phyloP scores from a whole-genome alignment of 2,113 vertebrate species.

The Cebidichthys violaceus region DNA sequence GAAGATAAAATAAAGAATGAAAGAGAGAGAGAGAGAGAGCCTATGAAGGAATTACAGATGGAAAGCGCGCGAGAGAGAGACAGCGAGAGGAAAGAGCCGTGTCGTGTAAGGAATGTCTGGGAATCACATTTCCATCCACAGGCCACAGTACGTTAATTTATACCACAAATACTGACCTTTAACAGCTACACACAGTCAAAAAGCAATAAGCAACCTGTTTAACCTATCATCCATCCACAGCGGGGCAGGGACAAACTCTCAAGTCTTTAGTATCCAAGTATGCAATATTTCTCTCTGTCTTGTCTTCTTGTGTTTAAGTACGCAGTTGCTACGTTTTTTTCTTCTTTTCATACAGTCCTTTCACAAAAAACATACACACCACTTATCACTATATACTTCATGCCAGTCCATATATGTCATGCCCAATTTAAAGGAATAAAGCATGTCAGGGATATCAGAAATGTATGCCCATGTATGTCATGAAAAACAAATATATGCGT shows the following conservation, averaged over 20 bases:
- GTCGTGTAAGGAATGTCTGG: slow-evolving; percentile 45
- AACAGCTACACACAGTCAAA: slow-evolving; percentile 8
- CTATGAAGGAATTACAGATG: slow-evolving; percentile 14
- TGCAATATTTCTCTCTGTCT: slow-evolving; percentile 6
- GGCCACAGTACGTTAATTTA: slow-evolving; percentile 41
- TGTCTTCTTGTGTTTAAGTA: background rate
- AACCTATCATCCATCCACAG: slow-evolving; percentile 11
- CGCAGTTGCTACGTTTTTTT: background rate
- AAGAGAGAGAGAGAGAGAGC: background rate
- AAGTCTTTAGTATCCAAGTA: background rate
- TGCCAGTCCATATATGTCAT: background rate
- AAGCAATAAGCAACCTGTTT: slow-evolving; percentile 18
- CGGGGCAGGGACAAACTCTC: background rate
- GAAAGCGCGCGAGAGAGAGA: slow-evolving; percentile 4
- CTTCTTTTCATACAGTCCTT: background rate
- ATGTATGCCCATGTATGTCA: no score
- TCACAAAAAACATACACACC: background rate
- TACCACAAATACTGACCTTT: slow-evolving; percentile 17
- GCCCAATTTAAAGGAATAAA: background rate
- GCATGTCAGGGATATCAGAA: background rate
- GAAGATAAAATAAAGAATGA: slow-evolving; percentile 37
- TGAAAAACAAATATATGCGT: background rate
- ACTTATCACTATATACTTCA: background rate
- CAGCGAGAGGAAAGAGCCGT: background rate
- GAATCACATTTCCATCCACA: slow-evolving; percentile 49